phyloP scores from a whole-genome alignment of 2,113 vertebrate species.

The Leptocoma aspasia region DNA sequence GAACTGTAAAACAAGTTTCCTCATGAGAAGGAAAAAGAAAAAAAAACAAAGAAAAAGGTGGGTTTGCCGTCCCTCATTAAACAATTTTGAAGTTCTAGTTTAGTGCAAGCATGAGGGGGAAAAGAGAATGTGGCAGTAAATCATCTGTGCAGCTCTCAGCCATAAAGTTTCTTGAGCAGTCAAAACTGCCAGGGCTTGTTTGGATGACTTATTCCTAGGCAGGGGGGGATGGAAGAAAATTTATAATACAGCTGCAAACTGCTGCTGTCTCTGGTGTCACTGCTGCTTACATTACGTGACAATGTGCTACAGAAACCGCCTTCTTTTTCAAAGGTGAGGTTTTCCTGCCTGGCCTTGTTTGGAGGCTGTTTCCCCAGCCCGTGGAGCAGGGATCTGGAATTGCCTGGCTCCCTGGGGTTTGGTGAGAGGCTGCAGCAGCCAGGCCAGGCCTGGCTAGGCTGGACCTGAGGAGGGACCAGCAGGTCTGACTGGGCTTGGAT shows the following conservation, averaged over 20 bases:
- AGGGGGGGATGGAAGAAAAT: background rate
- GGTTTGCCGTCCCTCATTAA: background rate
- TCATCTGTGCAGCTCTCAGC: background rate
- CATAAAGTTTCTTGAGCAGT: constrained; percentile 32
- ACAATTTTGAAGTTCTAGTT: background rate
- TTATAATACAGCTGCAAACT: constrained; percentile 53
- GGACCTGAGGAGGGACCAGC: background rate
- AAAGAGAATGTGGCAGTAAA: constrained; percentile 12
- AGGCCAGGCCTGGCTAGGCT: background rate
- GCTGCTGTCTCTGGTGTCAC: constrained; percentile 27
- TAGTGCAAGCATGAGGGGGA: background rate
- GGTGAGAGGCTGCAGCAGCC: background rate
- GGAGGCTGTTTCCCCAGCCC: background rate
- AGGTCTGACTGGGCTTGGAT: background rate
- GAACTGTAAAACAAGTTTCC: constrained; percentile 61
- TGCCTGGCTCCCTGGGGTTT: too few relatives aligned
- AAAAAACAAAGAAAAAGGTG: rapidly evolving
- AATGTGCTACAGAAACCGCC: constrained; percentile 10
- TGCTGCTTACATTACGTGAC: background rate
- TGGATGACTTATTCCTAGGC: constrained; percentile 41
- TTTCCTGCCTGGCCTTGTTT: background rate
- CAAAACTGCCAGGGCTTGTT: constrained; percentile 45
- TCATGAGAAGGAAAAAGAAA: background rate
- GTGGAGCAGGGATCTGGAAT: background rate
- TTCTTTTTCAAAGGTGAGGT: background rate